phyloP scores from a whole-genome alignment of 2,888 invertebrate genomes.

The Colletes collaris region DNA sequence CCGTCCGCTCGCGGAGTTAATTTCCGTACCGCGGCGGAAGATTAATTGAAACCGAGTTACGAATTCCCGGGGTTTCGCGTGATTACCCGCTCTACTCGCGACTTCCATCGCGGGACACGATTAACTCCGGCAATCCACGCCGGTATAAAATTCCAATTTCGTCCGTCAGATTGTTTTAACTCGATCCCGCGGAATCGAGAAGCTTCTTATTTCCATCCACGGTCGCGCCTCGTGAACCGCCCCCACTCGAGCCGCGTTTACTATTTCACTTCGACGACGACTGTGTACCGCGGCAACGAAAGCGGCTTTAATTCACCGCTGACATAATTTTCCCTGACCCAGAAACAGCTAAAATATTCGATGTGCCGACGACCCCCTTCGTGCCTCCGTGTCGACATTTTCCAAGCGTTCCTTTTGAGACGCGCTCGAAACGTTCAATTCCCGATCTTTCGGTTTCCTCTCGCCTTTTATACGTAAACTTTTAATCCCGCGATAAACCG shows the following conservation, averaged over 20 bases:
- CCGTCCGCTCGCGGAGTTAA: slow-evolving; percentile 34
- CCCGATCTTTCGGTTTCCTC: background rate
- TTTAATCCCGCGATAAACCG: slow-evolving; percentile 17
- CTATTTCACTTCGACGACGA: slow-evolving; percentile 44
- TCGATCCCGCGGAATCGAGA: too few relatives aligned
- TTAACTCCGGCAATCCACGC: background rate
- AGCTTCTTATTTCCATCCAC: too few relatives aligned
- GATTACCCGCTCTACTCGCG: slow-evolving; percentile 4
- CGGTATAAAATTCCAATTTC: background rate
- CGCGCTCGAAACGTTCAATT: slow-evolving; percentile 61
- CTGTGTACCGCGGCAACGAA: slow-evolving; percentile 56
- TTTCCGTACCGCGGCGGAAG: slow-evolving; percentile 44
- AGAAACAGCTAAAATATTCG: slow-evolving; percentile 75
- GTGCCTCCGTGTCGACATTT: slow-evolving; percentile 53
- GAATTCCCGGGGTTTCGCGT: slow-evolving; percentile 10
- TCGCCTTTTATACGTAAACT: too few relatives aligned
- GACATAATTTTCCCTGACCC: slow-evolving; percentile 78
- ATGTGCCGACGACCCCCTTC: slow-evolving; percentile 59
- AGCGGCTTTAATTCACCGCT: slow-evolving; percentile 73
- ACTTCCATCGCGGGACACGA: slow-evolving; percentile 9
- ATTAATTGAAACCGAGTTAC: slow-evolving; percentile 40
- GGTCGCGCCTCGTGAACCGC: background rate
- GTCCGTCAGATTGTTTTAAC: background rate
- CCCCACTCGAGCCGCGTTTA: slow-evolving; percentile 42
- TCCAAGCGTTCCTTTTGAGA: slow-evolving; percentile 44